Base-by-base conservation (phyloP, 2,888 invertebrate genomes). In the Catocala sponsa region DNA sequence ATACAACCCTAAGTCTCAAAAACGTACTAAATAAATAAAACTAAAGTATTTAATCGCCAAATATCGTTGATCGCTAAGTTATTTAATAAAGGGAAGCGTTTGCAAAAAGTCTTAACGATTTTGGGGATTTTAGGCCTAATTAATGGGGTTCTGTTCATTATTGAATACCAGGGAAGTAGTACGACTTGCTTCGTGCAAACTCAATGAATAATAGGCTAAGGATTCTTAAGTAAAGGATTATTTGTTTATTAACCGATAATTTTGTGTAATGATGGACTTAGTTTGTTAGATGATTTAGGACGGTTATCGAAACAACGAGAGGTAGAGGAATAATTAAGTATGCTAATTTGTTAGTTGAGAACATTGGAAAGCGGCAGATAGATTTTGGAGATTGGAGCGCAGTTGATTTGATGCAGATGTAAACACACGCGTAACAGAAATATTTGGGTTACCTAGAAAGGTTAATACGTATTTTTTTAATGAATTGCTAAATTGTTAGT, bases 141-240 rank as follows among this genome's bases (percentile, higher is more conserved):
- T 74, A 75, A 71, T 74, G 59, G 42, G 54, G 57, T 11, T 42
- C 72, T 47, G 62, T 77, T 74, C 61, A 68, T 75, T 72, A 74
- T 65, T 54, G 51, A 43, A 66, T 69, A 58, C 61, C 72, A 51
- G 57, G 25, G 66, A 42, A 38, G 53, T 43, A 56, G 58, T 54
- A 47, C 59, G 66, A 65, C 63, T 63, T 55, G 43, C 59, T 63
- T 63, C 32, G 41, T 49, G 52, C 15, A 57, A 76, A 72, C 64
- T 72, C 66, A 60, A 63, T 69, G 70, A 76, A 57, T 62, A 65
- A 74, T 62, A 25, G 58, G 63, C 49, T 57, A 64, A 63, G 51
- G 44, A 43, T 55, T 53, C 57, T 59, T 63, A 54, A 57, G 15
- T 38, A 41, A 51, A 46, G 13, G 46, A 41, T 51, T 56, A 42